Conservation (phyloP, 2,888 invertebrate species). For the Epinotia bilunana region DNA sequence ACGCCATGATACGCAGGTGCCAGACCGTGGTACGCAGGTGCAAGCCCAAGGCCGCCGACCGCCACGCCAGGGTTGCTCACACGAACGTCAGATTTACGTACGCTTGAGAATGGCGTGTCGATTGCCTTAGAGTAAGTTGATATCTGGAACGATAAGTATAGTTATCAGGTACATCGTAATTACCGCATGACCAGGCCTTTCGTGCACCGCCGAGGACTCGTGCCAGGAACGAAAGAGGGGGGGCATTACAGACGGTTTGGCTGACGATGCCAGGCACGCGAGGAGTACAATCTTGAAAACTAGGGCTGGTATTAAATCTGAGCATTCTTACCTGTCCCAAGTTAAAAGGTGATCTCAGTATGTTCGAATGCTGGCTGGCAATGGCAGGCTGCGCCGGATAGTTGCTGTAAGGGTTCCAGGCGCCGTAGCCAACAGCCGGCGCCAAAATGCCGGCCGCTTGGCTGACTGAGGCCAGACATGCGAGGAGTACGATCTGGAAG, state of each 20-base stretch:
- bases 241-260: slow-evolving; percentile 23
- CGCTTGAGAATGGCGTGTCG: slow-evolving; percentile 89
- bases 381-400: slow-evolving; percentile 80
- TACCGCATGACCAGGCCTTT: no score
- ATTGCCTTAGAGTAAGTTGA: slow-evolving; percentile 88
- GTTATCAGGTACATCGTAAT: no score
- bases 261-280: slow-evolving; percentile 62
- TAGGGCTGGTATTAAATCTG: no score
- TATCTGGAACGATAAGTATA: slow-evolving; percentile 69
- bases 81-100: slow-evolving; percentile 88
- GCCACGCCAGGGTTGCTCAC: slow-evolving; percentile 86
- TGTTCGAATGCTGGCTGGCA: slow-evolving; percentile 85
- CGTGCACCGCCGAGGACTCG: no score
- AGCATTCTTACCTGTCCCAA: slow-evolving; percentile 83
- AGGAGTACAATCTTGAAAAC: slow-evolving; percentile 62
- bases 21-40: slow-evolving; percentile 68
- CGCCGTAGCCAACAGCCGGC: slow-evolving; percentile 68
- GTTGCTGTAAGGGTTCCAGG: slow-evolving; percentile 73
- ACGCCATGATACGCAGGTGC: slow-evolving; percentile 59
- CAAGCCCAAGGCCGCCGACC: slow-evolving; percentile 57
- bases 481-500: slow-evolving; percentile 63
- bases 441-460: slow-evolving; percentile 66
- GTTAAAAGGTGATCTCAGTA: slow-evolving; percentile 86
- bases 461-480: slow-evolving; percentile 61
- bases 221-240: no score